phyloP scores from a whole-genome alignment of 1,140 invertebrate species.

The Drosophila azteca region DNA sequence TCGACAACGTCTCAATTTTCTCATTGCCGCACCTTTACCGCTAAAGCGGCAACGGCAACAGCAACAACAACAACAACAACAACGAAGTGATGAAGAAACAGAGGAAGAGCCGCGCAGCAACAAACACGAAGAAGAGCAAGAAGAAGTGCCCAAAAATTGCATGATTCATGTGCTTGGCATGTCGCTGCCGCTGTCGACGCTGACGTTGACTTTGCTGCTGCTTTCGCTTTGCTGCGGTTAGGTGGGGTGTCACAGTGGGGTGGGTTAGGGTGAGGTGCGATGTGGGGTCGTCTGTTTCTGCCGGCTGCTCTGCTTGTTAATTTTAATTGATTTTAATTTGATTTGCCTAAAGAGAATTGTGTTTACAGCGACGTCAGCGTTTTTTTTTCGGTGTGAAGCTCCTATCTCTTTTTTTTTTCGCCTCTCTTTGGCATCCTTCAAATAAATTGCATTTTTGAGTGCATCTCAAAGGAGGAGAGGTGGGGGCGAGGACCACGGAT shows the following conservation, averaged over 20 bases:
- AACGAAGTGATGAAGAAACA: slow-evolving; percentile 32
- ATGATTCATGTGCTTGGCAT: slow-evolving; percentile 73
- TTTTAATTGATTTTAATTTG: slow-evolving; percentile 79
- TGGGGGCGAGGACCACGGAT: background rate
- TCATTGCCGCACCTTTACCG: slow-evolving; percentile 56
- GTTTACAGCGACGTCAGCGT: slow-evolving; percentile 41
- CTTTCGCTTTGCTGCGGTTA: slow-evolving; percentile 7
- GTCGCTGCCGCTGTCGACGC: slow-evolving; percentile 24
- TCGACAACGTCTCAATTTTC: slow-evolving; percentile 50
- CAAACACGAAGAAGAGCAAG: slow-evolving; percentile 5
- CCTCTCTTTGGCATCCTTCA: background rate
- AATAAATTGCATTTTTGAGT: slow-evolving; percentile 43
- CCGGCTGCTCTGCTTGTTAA: slow-evolving; percentile 67
- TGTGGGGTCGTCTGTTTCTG: slow-evolving; percentile 22
- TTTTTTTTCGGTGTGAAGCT: slow-evolving; percentile 21
- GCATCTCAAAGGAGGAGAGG: slow-evolving; percentile 1
- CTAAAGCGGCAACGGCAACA: slow-evolving; percentile 11
- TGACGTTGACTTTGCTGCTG: slow-evolving; percentile 30
- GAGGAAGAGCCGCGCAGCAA: slow-evolving; percentile 7
- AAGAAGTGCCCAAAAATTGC: slow-evolving; percentile 31
- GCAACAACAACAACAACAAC: slow-evolving; percentile 12
- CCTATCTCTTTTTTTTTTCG: background rate
- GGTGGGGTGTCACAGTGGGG: slow-evolving; percentile 2
- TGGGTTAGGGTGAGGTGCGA: slow-evolving; percentile 25
- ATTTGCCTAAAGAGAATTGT: slow-evolving; percentile 67